Base-by-base conservation (phyloP, 1,140 invertebrate genomes). In the Eciton burchellii region DNA sequence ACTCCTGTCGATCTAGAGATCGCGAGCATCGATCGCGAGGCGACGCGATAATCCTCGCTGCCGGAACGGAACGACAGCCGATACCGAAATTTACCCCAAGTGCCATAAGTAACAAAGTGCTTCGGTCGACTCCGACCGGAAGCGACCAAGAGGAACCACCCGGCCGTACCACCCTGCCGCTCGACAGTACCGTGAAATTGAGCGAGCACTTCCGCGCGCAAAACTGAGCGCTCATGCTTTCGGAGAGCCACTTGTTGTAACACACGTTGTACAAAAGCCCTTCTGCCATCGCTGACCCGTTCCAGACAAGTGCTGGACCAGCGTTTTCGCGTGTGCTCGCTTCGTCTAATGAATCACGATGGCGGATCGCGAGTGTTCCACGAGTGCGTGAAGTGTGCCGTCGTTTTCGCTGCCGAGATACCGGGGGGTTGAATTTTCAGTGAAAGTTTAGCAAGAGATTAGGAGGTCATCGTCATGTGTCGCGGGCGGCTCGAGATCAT, bases 311-410 rank as follows among this genome's bases (percentile, higher is more conserved):
- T 65, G 26, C n/a, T 35, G n/a, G 41, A 12, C 24, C n/a, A 35
- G 9, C 9, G n/a, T 43, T 4, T 35, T 74, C 1, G 43, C 16
- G 43, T n/a, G 60, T 16, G 29, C 24, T 14, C 45, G 24, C 14
- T 0, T 49, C 24, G 16, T 70, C 49, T 79, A 57, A 79, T 79
- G 63, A 79, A 49, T 54, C 79, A 26, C 52, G 52, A 82, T 76
- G 76, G 49, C 74, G 62, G 74, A 63, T 57, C 52, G 59, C 47
- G 68, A n/a, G 41, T n/a, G 57, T 65, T 26, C 54, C 54, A 54
- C 68, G 70, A 72, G 72, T 87, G 85, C 68, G 81, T 79, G 72
- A 57, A 0, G 63, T 71, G 85, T 76, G 54, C 11, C 59, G 26
- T 59, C 19, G 24, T 66, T 76, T 59, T 72, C 54, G 45, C 47